These are phyloP conservation scores for Scaptomyza cyrtandrae DNA, from an alignment of 2,888 invertebrate species.

Conservation along the genomic window DNA sequence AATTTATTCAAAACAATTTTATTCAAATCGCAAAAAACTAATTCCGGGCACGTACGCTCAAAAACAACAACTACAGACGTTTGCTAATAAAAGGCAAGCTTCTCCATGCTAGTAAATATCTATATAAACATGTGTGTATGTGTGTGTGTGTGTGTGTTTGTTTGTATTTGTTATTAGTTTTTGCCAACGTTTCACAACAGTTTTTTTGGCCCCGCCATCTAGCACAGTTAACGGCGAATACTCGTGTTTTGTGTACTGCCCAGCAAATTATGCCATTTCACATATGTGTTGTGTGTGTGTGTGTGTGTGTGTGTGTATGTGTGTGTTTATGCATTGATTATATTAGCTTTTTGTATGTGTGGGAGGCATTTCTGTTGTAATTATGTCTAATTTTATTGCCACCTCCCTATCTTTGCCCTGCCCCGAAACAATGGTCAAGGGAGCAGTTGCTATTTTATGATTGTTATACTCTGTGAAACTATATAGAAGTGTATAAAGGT, in stretches of 20 bases:
- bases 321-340: conserved; percentile 40
- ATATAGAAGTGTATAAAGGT: not conserved
- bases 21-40: conserved; percentile 79
- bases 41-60: conserved; percentile 71
- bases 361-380: conserved; percentile 60
- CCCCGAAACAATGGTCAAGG: conserved; percentile 9
- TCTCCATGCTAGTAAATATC: conserved; percentile 50
- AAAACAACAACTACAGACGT: conserved; percentile 29
- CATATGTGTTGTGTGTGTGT: conserved; percentile 35
- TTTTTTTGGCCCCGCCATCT: conserved; percentile 42
- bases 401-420: not conserved
- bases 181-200: conserved; percentile 63
- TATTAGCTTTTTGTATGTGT: conserved; percentile 30
- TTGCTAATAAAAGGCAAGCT: conserved; percentile 54
- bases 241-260: conserved; percentile 58
- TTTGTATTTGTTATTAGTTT: conserved; percentile 56
- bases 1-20: conserved; percentile 80
- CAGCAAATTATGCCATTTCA: conserved; percentile 69
- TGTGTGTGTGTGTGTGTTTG: conserved; percentile 14
- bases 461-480: conserved; percentile 14
- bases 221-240: conserved; percentile 52
- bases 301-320: conserved; percentile 14
- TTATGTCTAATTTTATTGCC: conserved; percentile 76
- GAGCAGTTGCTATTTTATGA: conserved; percentile 38
- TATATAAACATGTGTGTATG: conserved; percentile 12